A percentile compares a stretch with the other conserved stretches of the same genome.
Evolutionary conservation across 2,888 invertebrate species (phyloP).

Genomic region (Chloroclysta siterata): DNA sequence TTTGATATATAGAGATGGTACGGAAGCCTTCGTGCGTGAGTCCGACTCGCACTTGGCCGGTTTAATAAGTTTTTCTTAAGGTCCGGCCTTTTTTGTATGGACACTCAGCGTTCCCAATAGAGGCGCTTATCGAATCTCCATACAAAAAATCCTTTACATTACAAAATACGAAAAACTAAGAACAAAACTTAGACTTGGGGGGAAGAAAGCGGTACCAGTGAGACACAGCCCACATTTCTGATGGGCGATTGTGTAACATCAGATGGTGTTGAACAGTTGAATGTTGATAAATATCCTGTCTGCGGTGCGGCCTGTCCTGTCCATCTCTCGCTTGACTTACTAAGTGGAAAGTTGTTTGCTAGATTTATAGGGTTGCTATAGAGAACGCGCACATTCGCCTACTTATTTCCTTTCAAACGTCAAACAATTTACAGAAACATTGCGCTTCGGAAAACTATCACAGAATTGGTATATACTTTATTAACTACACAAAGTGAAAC

Average conservation of each 20-base stretch:
- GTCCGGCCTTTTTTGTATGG: no score
- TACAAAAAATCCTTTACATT: no score
- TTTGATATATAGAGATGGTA: no score
- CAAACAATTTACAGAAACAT: neutral
- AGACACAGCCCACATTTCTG: conserved; percentile 10
- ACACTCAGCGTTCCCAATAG: no score
- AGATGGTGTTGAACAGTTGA: conserved; percentile 1
- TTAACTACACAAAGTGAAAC: no score
- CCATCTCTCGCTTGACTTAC: conserved; percentile 15
- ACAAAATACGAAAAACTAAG: no score
- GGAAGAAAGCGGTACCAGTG: conserved; percentile 10
- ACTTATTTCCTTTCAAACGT: conserved; percentile 1
- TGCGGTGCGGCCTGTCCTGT: conserved; percentile 4
- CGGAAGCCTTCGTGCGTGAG: no score
- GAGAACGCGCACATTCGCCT: neutral
- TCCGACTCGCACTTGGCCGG: no score
- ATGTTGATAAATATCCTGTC: conserved; percentile 22
- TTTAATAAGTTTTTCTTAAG: no score
- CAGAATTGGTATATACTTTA: no score
- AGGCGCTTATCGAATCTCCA: no score
- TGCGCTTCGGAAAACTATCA: neutral
- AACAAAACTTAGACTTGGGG: no score
- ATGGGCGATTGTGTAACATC: conserved; percentile 18
- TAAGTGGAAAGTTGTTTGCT: conserved; percentile 28
- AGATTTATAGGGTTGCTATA: conserved; percentile 20